Evolutionary conservation across 2,113 vertebrate species (phyloP).

Genomic region (Heteronetta atricapilla): DNA sequence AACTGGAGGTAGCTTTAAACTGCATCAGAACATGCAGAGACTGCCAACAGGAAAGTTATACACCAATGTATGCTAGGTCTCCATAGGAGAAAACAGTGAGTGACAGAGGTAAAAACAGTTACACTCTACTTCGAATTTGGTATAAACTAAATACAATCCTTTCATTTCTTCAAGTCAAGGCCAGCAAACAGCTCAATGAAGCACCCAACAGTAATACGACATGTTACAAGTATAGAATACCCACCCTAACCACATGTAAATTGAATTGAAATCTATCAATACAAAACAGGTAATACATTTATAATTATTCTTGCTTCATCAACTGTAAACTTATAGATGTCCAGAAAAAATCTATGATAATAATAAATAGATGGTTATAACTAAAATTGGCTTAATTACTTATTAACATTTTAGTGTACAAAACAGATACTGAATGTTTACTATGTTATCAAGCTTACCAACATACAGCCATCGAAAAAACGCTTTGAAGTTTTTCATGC

Average conservation of each 20-base stretch:
- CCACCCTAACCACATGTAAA: neutral
- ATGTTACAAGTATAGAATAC: neutral
- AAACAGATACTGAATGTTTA: slow-evolving; percentile 1
- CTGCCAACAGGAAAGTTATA: neutral
- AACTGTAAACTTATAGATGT: neutral
- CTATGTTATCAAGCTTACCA: slow-evolving; percentile 80
- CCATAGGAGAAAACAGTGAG: neutral
- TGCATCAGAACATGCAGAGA: neutral
- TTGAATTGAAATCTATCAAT: neutral
- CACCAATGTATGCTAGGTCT: neutral
- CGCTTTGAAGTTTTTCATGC: slow-evolving; percentile 99
- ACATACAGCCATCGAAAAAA: slow-evolving; percentile 99
- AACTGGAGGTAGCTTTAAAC: neutral
- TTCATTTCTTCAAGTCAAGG: neutral
- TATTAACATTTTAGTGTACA: neutral
- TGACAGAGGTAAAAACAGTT: neutral
- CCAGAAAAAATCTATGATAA: neutral
- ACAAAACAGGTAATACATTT: neutral
- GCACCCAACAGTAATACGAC: neutral
- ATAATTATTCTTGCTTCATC: neutral
- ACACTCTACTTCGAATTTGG: neutral
- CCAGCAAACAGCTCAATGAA: neutral
- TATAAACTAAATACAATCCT: neutral
- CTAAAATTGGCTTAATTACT: neutral
- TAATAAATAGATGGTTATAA: neutral